Percentiles rank a stretch among this genome's conserved stretches.
Conservation (phyloP, 2,113 vertebrate genomes). For the Sterrhoptilus dennistouni region DNA sequence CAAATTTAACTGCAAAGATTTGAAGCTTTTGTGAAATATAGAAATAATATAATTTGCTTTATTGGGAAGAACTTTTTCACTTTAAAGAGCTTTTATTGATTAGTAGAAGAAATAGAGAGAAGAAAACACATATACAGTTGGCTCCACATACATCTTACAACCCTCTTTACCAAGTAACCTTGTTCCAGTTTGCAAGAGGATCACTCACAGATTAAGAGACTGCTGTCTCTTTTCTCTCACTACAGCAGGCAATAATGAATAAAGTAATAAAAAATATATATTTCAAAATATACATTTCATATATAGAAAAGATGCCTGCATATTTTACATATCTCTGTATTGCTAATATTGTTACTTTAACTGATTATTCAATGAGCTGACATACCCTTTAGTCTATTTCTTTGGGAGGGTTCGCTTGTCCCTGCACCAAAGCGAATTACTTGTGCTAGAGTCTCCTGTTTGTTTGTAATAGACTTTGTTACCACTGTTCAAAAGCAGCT, state of each 20-base stretch:
- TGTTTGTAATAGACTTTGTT: not conserved
- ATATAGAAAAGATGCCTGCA: not conserved
- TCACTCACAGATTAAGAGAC: not conserved
- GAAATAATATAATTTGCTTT: constrained; percentile 48
- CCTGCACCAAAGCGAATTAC: not conserved
- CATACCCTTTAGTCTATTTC: not conserved
- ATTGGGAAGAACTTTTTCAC: constrained; percentile 9
- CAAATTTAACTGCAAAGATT: not conserved
- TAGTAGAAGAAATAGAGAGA: not conserved
- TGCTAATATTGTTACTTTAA: not conserved
- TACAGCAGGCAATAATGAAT: not conserved
- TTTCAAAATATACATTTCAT: not conserved
- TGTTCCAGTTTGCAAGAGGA: not conserved
- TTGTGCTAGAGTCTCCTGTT: not conserved
- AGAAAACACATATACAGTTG: not conserved
- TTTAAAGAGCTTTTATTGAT: constrained; percentile 42
- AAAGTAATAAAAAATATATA: not conserved
- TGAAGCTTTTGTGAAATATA: not conserved
- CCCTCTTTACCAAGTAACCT: not conserved
- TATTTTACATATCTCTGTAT: not conserved
- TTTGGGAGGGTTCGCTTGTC: not conserved
- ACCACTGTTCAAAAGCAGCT: not conserved
- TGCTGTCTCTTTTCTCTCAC: not conserved
- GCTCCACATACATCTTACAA: not conserved
- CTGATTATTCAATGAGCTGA: not conserved